Evolutionary conservation across 2,888 invertebrate genomes (phyloP).

Genomic region (Myopa tessellatipennis): DNA sequence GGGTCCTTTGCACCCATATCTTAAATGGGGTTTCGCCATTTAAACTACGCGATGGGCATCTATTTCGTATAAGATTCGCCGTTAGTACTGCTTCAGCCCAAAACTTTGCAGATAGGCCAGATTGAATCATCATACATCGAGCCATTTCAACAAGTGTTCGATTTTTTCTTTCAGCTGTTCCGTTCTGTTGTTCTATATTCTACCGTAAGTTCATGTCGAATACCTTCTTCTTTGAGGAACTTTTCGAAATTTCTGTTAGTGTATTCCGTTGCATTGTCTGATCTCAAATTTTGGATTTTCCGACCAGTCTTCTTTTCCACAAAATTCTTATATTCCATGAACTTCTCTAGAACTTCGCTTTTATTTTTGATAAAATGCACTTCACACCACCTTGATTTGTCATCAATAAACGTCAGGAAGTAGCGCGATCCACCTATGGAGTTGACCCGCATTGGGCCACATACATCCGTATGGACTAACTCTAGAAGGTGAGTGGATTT

Average conservation of each 20-base stretch:
- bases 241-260: too few species aligned
- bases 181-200: slow-evolving; percentile 49
- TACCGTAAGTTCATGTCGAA: slow-evolving; percentile 48
- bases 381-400: slow-evolving; percentile 38
- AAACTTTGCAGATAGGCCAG: slow-evolving; percentile 48
- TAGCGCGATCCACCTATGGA: slow-evolving; percentile 34
- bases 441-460: not conserved
- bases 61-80: slow-evolving; percentile 53
- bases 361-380: too few species aligned
- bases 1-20: not conserved
- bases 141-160: slow-evolving; percentile 52
- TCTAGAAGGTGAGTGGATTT: slow-evolving; percentile 29
- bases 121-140: slow-evolving; percentile 52
- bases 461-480: slow-evolving; percentile 39
- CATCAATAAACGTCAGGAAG: slow-evolving; percentile 43
- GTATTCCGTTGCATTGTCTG: too few species aligned
- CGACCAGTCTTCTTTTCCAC: too few species aligned
- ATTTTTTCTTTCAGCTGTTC: slow-evolving; percentile 48
- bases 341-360: too few species aligned
- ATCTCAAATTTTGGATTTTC: too few species aligned
- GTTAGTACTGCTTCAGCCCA: slow-evolving; percentile 57
- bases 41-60: slow-evolving; percentile 43
- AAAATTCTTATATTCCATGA: too few species aligned
- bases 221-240: slow-evolving; percentile 44
- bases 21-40: slow-evolving; percentile 38